Base-by-base conservation (phyloP, 1,140 invertebrate species). In the Drosophila repletoides region DNA sequence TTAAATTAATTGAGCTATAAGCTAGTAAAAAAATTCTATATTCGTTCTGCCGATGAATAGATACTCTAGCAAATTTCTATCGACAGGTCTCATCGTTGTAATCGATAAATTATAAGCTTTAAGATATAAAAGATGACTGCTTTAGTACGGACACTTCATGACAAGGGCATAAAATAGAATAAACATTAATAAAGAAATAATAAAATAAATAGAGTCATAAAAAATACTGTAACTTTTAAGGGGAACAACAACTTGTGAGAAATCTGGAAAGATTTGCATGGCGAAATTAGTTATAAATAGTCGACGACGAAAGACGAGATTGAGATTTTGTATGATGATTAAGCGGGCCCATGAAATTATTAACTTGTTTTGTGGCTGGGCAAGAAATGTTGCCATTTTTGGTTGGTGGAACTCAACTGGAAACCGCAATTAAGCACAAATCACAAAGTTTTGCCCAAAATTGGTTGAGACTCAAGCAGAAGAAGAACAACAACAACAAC, bases 381-480 rank as follows among this genome's bases (percentile, higher is more conserved):
- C 56, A 52, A 45, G 53, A 48, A 49, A 38, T 53, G 40, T 67
- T 68, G 48, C 65, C 65, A 52, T 53, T 53, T 68, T 48, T 63
- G 65, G 65, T n/a, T 6, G 41, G 14, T 43, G 40, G 34, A 40
- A 49, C 63, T 34, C 55, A 51, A 10, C 48, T n/a, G n/a, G 48
- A 61, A 45, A 63, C 48, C 49, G 58, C 65, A 68, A 68, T 68
- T 68, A 68, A 68, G 49, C 65, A 53, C 58, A 61, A 68, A 68
- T 68, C 65, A 63, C 65, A 66, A 41, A 68, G 58, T 68, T n/a
- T 68, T 68, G 59, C 38, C 65, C 65, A 68, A 63, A 68, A 53
- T 68, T 68, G 65, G 65, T 48, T 40, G 61, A 61, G 48, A 67
- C 56, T 61, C 29, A 46, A 61, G 38, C 28, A 58, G 41, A 24